These are phyloP conservation scores for Salvelinus namaycush DNA, from an alignment of 2,113 vertebrate genomes.

Conservation along the genomic window DNA sequence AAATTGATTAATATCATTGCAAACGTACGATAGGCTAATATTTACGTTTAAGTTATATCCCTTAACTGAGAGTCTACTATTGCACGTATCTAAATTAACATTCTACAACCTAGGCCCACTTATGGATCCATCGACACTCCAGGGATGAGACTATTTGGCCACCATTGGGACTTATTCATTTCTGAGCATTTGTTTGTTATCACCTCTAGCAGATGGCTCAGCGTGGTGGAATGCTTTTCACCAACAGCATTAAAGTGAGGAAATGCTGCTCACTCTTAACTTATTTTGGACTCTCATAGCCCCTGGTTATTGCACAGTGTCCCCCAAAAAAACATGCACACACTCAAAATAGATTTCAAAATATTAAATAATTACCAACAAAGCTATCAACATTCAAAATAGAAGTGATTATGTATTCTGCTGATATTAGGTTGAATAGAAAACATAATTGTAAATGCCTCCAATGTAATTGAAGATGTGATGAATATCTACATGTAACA, in stretches of 20 bases:
- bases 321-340: too few relatives aligned
- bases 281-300: background rate
- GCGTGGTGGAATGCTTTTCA: conserved; percentile 15
- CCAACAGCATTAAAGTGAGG: background rate
- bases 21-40: too few relatives aligned
- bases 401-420: background rate
- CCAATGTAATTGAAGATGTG: background rate
- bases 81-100: too few relatives aligned
- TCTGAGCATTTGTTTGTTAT: conserved; percentile 49
- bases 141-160: too few relatives aligned
- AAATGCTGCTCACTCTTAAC: background rate
- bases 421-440: background rate
- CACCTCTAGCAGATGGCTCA: conserved; percentile 46
- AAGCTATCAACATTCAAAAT: background rate
- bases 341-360: too few relatives aligned
- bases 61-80: too few relatives aligned
- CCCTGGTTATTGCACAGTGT: background rate
- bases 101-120: background rate
- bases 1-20: too few relatives aligned
- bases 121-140: background rate
- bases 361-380: too few relatives aligned
- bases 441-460: background rate
- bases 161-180: background rate
- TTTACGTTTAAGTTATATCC: too few relatives aligned
- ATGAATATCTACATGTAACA: background rate